These are phyloP conservation scores for Heliangelus exortis DNA, from an alignment of 2,797 vertebrate genomes.

Conservation along the genomic window DNA sequence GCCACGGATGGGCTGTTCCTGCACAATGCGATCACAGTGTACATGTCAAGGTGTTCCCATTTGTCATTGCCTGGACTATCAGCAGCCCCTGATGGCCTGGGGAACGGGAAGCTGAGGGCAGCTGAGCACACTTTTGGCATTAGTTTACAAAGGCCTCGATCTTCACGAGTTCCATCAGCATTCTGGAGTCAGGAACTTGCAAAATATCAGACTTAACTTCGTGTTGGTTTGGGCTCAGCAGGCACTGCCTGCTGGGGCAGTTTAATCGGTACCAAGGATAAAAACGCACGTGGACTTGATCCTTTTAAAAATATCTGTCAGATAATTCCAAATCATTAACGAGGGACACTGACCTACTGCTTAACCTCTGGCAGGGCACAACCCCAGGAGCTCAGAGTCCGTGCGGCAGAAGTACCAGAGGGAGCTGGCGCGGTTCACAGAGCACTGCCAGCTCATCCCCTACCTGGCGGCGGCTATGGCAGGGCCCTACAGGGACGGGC, in stretches of 20 bases:
- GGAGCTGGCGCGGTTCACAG: slow-evolving; percentile 85
- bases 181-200: not conserved
- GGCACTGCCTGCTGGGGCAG: not conserved
- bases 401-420: slow-evolving; percentile 83
- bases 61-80: not conserved
- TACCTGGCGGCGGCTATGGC: slow-evolving; percentile 86
- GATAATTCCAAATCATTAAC: rapidly evolving
- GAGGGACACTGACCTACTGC: not conserved
- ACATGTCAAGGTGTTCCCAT: too few relatives aligned
- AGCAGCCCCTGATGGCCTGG: rapidly evolving
- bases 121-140: rapidly evolving
- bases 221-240: rapidly evolving
- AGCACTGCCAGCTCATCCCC: slow-evolving; percentile 88
- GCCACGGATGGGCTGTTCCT: rapidly evolving
- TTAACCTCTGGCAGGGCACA: slow-evolving; percentile 83
- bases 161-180: rapidly evolving
- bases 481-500: slow-evolving; percentile 79
- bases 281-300: rapidly evolving
- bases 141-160: not conserved
- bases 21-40: rapidly evolving
- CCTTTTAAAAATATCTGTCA: not conserved
- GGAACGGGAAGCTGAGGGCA: not conserved
- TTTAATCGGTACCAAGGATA: rapidly evolving
- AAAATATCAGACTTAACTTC: not conserved
- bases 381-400: slow-evolving; percentile 80